Evolutionary conservation across 1,140 invertebrate species (phyloP), one percentile per base, ranked within the genome.

Genomic region (Pararge aegeria): DNA sequence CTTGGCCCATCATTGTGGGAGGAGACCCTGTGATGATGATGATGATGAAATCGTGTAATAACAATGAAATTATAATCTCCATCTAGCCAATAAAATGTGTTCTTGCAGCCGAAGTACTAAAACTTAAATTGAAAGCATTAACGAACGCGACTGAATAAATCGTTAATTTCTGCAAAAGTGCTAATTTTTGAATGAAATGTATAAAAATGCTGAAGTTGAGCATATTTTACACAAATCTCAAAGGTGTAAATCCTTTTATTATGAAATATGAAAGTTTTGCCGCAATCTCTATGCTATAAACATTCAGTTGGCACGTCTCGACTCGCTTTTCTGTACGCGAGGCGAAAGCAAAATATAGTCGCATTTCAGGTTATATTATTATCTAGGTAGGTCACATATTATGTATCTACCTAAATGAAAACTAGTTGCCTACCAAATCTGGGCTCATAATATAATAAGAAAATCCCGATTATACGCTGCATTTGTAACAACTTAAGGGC

Each of bases 211-310:
- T 20, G 19, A 46, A 20, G 15, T 46, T n/a, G 19, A 46, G 19
- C 18, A 20, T 46, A 46, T 46, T 46, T 46, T 46, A 46, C 42
- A 4, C 13, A 46, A 46, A 46, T 20, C 42, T 49, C 46, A n/a
- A n/a, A 49, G 20, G 46, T 49, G 46, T 29, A 49, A 49, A 49
- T 49, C 46, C 46, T 49, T 49, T 49, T 49, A 49, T 49, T 49
- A 49, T 24, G 24, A 49, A 49, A 29, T 49, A 49, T 27, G 46
- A 18, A 49, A 49, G 20, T 49, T 49, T 29, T 49, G 42, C 21
- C 46, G 46, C 46, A 49, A 49, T 49, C 46, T 49, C 46, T 49
- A 27, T 29, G 20, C 46, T 29, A 49, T 49, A 49, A 49, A 49
- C 46, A 49, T 49, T 49, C 46, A 49, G 46, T 49, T 49, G 46